Evolutionary conservation across 2,113 vertebrate genomes (phyloP).

Genomic region (Corvus cornix): DNA sequence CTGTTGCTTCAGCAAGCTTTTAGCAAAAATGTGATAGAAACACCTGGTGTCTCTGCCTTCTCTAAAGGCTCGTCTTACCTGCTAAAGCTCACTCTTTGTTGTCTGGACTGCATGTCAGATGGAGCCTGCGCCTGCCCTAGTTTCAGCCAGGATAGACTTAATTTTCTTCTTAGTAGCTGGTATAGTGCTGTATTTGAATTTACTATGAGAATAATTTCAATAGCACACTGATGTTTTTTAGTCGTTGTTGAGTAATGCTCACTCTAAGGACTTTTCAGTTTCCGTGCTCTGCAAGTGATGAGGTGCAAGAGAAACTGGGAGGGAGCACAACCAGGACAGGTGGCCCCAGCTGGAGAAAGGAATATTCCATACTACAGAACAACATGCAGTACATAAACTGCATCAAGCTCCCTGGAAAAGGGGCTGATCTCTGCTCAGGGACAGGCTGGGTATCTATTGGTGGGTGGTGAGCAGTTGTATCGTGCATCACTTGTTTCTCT

Average conservation of each 20-base stretch:
- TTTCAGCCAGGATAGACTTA: not conserved
- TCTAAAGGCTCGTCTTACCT: not conserved
- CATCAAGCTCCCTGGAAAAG: not conserved
- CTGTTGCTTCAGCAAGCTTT: not conserved
- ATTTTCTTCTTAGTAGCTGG: not conserved
- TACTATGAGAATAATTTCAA: not conserved
- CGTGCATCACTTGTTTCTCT: not conserved
- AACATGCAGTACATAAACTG: not conserved
- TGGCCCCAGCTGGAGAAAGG: not conserved
- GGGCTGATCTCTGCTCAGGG: not conserved
- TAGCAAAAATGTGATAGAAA: not conserved
- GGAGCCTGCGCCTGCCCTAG: not conserved
- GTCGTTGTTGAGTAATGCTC: not conserved
- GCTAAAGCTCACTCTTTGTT: not conserved
- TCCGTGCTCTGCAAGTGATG: not conserved
- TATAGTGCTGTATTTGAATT: not conserved
- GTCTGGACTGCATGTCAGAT: not conserved
- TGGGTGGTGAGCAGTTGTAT: not conserved
- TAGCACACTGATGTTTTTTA: not conserved
- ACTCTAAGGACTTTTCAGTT: fast-evolving
- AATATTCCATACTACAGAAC: not conserved
- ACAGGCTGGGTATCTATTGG: not conserved
- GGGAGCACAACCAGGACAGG: not conserved
- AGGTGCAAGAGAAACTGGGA: not conserved
- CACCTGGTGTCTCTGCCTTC: not conserved